Conservation (phyloP, 2,888 invertebrate genomes). For the Aphodius granarius region DNA sequence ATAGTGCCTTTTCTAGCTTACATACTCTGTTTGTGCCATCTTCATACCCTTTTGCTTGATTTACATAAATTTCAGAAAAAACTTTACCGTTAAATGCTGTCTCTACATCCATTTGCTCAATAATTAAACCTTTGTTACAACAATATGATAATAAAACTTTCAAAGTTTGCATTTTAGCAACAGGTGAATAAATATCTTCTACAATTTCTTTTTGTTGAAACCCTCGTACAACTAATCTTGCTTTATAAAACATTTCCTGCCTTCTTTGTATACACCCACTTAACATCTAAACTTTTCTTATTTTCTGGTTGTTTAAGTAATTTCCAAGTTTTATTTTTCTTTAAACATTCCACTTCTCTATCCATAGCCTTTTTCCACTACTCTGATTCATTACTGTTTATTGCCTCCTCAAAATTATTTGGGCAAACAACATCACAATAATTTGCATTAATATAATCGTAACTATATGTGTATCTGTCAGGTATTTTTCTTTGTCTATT, state of each 20-base stretch:
- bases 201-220: constrained; percentile 20
- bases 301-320: constrained; percentile 26
- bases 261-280: constrained; percentile 31
- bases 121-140: too few relatives aligned
- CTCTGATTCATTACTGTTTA: constrained; percentile 21
- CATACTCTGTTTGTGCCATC: neutral
- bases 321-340: constrained; percentile 30
- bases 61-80: constrained; percentile 19
- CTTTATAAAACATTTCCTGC: constrained; percentile 19
- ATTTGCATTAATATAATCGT: constrained; percentile 24
- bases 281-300: constrained; percentile 27
- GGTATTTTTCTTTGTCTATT: constrained; percentile 18
- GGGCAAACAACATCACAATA: constrained; percentile 21
- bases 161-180: constrained; percentile 23
- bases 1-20: constrained; percentile 9
- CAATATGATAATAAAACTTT: constrained; percentile 13
- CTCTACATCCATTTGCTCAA: constrained; percentile 18
- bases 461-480: constrained; percentile 5
- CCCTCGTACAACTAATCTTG: constrained; percentile 23
- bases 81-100: constrained; percentile 16
- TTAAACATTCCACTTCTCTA: constrained; percentile 21
- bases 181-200: constrained; percentile 18
- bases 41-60: constrained; percentile 10
- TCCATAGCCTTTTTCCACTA: constrained; percentile 29
- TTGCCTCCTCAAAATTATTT: constrained; percentile 25